Percentiles rank a stretch among this genome's conserved stretches.
phyloP scores from a whole-genome alignment of 2,888 invertebrate species.

The Trichogramma dendrolimi region DNA sequence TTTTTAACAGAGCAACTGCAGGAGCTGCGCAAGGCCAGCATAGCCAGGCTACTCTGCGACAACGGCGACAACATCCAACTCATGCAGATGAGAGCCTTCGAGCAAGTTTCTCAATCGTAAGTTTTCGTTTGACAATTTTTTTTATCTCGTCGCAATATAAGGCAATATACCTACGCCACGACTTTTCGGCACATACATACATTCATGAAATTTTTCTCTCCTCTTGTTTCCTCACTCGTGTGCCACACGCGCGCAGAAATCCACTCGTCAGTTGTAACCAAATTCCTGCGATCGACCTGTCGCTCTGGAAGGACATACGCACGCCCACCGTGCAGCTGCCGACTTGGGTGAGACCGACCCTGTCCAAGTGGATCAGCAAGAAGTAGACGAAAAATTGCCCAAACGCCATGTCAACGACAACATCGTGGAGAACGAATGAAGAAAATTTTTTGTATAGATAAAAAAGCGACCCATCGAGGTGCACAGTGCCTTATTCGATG shows the following conservation, averaged over 20 bases:
- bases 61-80: slow-evolving; percentile 59
- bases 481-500: no score
- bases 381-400: no score
- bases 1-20: slow-evolving; percentile 60
- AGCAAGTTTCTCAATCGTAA: slow-evolving; percentile 60
- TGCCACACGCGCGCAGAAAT: slow-evolving; percentile 56
- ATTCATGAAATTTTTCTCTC: no score
- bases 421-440: no score
- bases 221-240: no score
- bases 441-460: no score
- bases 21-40: slow-evolving; percentile 72
- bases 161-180: no score
- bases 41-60: slow-evolving; percentile 76
- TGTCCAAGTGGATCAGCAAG: no score
- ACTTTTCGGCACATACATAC: neutral
- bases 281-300: slow-evolving; percentile 63
- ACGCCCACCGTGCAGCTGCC: neutral
- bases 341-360: neutral
- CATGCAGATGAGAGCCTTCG: slow-evolving; percentile 54
- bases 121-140: slow-evolving; percentile 31
- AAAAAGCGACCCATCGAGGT: no score
- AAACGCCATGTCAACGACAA: no score
- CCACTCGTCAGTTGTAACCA: slow-evolving; percentile 62
- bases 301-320: slow-evolving; percentile 56
- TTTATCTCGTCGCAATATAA: no score